These are phyloP conservation scores for Centroberyx gerrardi DNA, from an alignment of 2,797 vertebrate genomes.

Conservation along the genomic window DNA sequence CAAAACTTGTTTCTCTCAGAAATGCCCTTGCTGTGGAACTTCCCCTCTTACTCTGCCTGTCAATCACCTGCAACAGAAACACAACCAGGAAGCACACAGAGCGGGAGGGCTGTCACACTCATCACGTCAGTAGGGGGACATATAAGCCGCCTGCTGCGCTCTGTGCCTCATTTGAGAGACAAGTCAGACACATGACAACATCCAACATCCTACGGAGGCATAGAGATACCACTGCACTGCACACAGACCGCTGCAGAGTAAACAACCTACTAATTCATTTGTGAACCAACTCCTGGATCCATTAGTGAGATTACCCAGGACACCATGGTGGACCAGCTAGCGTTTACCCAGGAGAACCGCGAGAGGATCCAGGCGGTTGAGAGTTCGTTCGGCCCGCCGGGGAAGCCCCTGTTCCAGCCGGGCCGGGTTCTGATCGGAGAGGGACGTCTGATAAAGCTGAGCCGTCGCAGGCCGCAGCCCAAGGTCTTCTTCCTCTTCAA, in stretches of 20 bases:
- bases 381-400: constrained; percentile 85
- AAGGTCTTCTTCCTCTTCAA: constrained; percentile 95
- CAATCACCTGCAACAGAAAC: too few relatives aligned
- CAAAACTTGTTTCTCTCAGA: not conserved
- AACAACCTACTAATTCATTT: not conserved
- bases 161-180: too few relatives aligned
- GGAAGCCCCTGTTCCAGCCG: constrained; percentile 82
- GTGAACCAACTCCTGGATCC: not conserved
- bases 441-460: constrained; percentile 91
- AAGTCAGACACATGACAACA: too few relatives aligned
- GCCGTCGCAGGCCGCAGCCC: constrained; percentile 87
- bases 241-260: not conserved
- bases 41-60: not conserved
- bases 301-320: not conserved
- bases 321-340: constrained; percentile 80
- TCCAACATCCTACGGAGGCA: too few relatives aligned
- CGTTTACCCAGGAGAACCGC: constrained; percentile 85
- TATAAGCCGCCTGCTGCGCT: too few relatives aligned
- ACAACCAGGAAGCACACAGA: too few relatives aligned
- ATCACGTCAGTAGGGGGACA: too few relatives aligned
- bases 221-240: too few relatives aligned
- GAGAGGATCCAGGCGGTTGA: constrained; percentile 89
- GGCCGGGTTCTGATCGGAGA: constrained; percentile 92
- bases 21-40: too few relatives aligned
- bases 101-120: too few relatives aligned